Evolutionary conservation across 2,888 invertebrate genomes (phyloP), one percentile per base, ranked within the genome.

Genomic region (Andrena dorsata): DNA sequence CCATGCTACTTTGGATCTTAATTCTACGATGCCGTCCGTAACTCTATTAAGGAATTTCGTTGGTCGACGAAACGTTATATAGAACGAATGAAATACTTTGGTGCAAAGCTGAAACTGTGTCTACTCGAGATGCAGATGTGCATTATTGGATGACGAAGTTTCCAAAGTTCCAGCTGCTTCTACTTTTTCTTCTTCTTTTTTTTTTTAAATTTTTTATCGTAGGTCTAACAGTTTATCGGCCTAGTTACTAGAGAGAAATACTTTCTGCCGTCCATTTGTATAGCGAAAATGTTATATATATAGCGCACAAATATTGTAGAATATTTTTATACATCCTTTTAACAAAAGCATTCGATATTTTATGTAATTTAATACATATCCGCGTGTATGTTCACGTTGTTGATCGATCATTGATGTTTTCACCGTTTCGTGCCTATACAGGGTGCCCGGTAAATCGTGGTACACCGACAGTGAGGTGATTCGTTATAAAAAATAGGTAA

Each of bases 301-400:
- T 58, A 76, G n/a, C 70, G 56, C 76, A 66, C 65, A 70, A 60
- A 41, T 41, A 41, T 41, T 30, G 28, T 76, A 65, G 32, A 51
- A 49, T 69, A 16, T 80, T 60, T 71, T 84, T 72, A 65, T 64
- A 80, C 51, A 80, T 75, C 28, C 66, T 32, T 71, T 35, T 47
- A 66, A 41, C 56, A 23, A 28, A 20, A 65, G 5, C 32, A 26
- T 60, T 77, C 49, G 13, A 76, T 76, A 72, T 41, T 71, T 75
- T 65, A 53, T 56, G 41, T 41, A 81, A 75, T 69, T 65, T 82
- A 61, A 53, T 6, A 13, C 51, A 20, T 64, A 41, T 81, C 28
- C n/a, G 58, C 8, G 49, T 63, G 66, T 68, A 61, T 13, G 32
- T 75, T 30, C 49, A 20, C n/a, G 63, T 74, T 78, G 51, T 83